Conservation (phyloP, 2,113 vertebrate species). For the Tricholaema leucomelas region DNA sequence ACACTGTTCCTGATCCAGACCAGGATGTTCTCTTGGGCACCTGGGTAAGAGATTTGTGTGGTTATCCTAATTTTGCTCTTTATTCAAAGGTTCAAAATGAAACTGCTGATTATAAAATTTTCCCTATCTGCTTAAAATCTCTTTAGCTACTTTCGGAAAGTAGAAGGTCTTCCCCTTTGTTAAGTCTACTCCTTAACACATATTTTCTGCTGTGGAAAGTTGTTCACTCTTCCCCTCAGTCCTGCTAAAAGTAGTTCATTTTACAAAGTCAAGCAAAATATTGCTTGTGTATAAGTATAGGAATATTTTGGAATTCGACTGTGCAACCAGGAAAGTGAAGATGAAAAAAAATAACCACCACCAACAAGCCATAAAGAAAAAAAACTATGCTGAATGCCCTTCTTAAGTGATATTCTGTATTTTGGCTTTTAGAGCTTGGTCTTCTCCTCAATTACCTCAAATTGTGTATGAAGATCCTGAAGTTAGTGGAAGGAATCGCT, state of each 20-base stretch:
- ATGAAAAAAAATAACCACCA: background rate
- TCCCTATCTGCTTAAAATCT: background rate
- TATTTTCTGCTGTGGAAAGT: background rate
- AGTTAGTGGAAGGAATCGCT: constrained; percentile 85
- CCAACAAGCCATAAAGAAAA: background rate
- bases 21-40: too few relatives aligned
- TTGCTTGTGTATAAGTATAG: background rate
- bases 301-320: background rate
- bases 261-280: background rate
- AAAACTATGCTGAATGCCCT: background rate
- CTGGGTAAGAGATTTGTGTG: too few relatives aligned
- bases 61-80: background rate
- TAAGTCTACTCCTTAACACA: background rate
- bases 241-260: background rate
- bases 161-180: background rate
- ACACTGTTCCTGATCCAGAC: too few relatives aligned
- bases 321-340: background rate
- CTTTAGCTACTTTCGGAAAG: background rate
- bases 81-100: background rate
- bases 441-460: constrained; percentile 61
- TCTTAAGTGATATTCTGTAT: background rate
- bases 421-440: constrained; percentile 70
- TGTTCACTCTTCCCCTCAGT: background rate
- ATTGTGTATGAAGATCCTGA: constrained; percentile 67
- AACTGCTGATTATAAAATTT: background rate